Base-by-base conservation (phyloP, 2,797 vertebrate genomes). In the Peromyscus eremicus region DNA sequence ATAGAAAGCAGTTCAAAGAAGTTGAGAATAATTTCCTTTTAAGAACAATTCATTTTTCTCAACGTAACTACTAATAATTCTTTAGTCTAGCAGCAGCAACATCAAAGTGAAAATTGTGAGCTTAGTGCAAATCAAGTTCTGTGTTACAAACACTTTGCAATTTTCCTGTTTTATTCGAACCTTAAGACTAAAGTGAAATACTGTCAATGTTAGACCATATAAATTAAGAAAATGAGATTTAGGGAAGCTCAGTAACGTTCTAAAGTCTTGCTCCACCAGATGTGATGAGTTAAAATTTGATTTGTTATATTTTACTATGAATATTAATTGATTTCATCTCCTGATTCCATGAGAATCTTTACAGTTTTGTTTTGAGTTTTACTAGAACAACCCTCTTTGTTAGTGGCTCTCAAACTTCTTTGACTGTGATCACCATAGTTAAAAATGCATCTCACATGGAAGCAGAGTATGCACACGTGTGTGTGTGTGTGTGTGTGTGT, bases 131-230 rank as follows among this genome's bases (percentile, higher is more conserved):
- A 14, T 57, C 43, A 93, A 64, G 89, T 91, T 70, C 34, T 95
- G 60, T 88, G 82, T n/a, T 91, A 71, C 62, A 94, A 94, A 83
- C 27, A 90, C 37, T 79, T 71, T 40, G 46, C 4, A 60, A 57
- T 90, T 94, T 96, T 83, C 13, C 37, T 95, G 49, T 90, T 94
- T 93, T 96, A 96, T 93, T 94, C 64, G 88, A 9, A 92, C 32
- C 68, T 93, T 77, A 89, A 68, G 10, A 32, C 34, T 95, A 84
- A 81, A 83, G 43, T 4, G 91, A 83, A 96, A 16, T 92, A 79
- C 9, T 29, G 8, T 77, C 96, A 77, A 43, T 95, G 49, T 82
- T 83, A 80, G 14, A 3, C 49, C 52, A 49, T 70, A 46, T 12
- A 95, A 71, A 80, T 92, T 21, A 95, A 70, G 19, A 89, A 92